phyloP scores from a whole-genome alignment of 2,797 vertebrate genomes.

The Limosa lapponica region DNA sequence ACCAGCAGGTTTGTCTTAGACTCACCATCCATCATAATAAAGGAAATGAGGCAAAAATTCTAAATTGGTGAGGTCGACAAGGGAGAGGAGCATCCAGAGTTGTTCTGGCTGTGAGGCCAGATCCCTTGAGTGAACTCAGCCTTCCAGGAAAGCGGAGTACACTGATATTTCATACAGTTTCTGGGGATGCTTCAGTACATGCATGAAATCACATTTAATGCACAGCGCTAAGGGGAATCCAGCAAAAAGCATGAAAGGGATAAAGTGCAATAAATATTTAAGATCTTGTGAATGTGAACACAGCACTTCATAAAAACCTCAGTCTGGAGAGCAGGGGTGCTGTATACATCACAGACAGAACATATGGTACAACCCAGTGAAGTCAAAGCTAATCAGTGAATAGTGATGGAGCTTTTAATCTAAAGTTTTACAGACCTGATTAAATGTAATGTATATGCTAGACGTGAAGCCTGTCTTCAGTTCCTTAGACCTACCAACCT shows the following conservation, averaged over 20 bases:
- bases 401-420: not conserved
- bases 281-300: not conserved
- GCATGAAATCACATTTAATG: not conserved
- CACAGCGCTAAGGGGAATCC: not conserved
- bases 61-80: not conserved
- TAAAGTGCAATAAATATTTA: not conserved
- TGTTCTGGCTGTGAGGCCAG: not conserved
- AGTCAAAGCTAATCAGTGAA: not conserved
- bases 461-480: not conserved
- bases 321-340: not conserved
- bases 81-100: not conserved
- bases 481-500: not conserved
- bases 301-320: not conserved
- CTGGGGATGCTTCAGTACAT: not conserved
- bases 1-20: not conserved
- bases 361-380: not conserved
- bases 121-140: not conserved
- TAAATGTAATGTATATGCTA: not conserved
- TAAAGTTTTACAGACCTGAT: not conserved
- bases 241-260: not conserved
- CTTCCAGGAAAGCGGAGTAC: not conserved
- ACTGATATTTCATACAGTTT: not conserved
- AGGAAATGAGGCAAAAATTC: not conserved
- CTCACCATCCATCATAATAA: not conserved
- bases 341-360: not conserved